Evolutionary conservation across 2,888 invertebrate genomes (phyloP).

Genomic region (Macrosiphum euphorbiae): DNA sequence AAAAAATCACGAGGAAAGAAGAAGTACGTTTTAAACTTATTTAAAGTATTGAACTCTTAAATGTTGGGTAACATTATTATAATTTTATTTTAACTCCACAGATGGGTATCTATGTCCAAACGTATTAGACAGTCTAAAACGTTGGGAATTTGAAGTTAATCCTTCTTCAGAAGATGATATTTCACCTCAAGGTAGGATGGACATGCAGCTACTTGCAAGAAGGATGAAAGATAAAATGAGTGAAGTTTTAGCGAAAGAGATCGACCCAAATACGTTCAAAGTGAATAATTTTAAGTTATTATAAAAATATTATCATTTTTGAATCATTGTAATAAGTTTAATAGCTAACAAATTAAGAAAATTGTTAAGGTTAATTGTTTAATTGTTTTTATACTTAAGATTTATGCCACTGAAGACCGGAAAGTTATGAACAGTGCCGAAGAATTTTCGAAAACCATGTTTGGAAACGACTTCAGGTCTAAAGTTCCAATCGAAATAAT

Average conservation of each 20-base stretch:
- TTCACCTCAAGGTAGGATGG: conserved; percentile 58
- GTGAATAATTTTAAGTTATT: conserved; percentile 2
- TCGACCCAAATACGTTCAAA: conserved; percentile 50
- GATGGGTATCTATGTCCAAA: conserved; percentile 45
- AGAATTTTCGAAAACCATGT: conserved; percentile 51
- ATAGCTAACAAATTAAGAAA: background rate
- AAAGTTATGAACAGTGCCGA: conserved; percentile 61
- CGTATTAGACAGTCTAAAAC: conserved; percentile 55
- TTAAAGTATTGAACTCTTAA: background rate
- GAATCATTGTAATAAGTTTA: background rate
- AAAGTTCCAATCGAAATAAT: conserved; percentile 52
- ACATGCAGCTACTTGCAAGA: conserved; percentile 53
- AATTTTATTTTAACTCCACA: background rate
- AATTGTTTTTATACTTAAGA: background rate
- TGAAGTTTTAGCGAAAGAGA: conserved; percentile 31
- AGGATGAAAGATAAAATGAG: conserved; percentile 53
- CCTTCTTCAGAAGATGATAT: conserved; percentile 53
- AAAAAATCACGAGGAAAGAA: conserved; percentile 57
- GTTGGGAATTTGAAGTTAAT: conserved; percentile 57
- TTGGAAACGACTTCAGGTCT: conserved; percentile 34
- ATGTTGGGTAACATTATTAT: background rate
- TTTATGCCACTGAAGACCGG: conserved; percentile 48
- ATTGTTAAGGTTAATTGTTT: background rate
- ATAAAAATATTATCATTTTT: background rate
- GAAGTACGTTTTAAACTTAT: conserved; percentile 3